Evolutionary conservation across 2,888 invertebrate species (phyloP).

Genomic region (Pseudococcus longispinus): DNA sequence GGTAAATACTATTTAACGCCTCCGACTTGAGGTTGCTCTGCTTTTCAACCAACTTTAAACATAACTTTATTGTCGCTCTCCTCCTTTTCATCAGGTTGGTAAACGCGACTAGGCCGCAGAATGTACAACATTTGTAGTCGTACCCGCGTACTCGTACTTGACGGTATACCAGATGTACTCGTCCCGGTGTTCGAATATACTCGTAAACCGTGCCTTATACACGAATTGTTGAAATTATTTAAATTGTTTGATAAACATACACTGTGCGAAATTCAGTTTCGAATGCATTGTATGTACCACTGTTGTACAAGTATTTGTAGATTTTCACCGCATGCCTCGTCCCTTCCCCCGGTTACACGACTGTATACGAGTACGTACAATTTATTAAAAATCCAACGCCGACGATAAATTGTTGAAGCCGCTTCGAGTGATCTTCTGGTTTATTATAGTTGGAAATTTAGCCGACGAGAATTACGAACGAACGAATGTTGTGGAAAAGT

Average conservation of each 20-base stretch:
- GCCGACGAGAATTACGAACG: neutral
- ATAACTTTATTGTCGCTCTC: neutral
- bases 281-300: neutral
- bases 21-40: constrained; percentile 7
- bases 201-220: neutral
- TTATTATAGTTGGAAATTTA: neutral
- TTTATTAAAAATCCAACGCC: neutral
- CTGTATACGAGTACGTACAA: too few relatives aligned
- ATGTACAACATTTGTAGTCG: neutral
- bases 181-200: neutral
- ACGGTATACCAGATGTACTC: too few relatives aligned
- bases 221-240: constrained; percentile 1
- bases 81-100: neutral
- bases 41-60: neutral
- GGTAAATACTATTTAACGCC: neutral
- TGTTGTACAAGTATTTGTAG: neutral
- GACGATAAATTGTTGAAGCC: neutral
- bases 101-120: neutral
- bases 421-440: neutral
- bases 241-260: constrained; percentile 1
- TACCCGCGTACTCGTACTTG: neutral
- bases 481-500: neutral
- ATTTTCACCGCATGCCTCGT: neutral
- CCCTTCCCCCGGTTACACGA: too few relatives aligned
- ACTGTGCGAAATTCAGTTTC: neutral